A percentile compares a stretch with the other conserved stretches of the same genome.
Conservation (phyloP, 2,113 vertebrate species). For the Tamias sibiricus region DNA sequence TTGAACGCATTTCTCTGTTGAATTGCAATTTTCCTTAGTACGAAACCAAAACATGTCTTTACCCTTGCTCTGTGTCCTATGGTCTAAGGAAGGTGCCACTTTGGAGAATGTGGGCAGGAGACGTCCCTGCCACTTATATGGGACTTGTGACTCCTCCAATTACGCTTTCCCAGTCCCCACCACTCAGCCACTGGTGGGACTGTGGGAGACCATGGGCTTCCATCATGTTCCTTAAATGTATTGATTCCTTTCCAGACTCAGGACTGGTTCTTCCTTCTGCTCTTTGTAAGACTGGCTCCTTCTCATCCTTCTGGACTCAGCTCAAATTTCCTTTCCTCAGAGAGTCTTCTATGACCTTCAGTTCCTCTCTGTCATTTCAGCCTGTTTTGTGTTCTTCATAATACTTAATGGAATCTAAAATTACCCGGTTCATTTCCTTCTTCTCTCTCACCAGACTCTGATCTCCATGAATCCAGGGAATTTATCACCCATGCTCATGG, state of each 20-base stretch:
- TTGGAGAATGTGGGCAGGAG: not conserved
- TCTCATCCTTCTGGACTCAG: not conserved
- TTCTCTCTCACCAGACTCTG: too few relatives aligned
- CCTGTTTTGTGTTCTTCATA: not conserved
- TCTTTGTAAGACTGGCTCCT: not conserved
- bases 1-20: not conserved
- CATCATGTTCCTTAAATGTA: not conserved
- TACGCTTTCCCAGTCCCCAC: not conserved
- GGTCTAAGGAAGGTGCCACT: not conserved
- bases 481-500: not conserved
- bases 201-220: not conserved
- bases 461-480: not conserved
- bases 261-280: not conserved
- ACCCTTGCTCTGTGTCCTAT: not conserved
- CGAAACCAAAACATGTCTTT: not conserved
- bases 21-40: not conserved
- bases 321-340: not conserved
- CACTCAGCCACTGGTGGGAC: not conserved
- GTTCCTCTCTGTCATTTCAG: not conserved
- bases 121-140: rapidly evolving
- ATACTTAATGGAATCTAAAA: not conserved
- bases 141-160: not conserved
- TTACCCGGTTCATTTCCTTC: not conserved
- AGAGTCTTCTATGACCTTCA: not conserved
- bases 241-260: not conserved